Base-by-base conservation (phyloP, 2,888 invertebrate species). In the Drosophila mettleri region DNA sequence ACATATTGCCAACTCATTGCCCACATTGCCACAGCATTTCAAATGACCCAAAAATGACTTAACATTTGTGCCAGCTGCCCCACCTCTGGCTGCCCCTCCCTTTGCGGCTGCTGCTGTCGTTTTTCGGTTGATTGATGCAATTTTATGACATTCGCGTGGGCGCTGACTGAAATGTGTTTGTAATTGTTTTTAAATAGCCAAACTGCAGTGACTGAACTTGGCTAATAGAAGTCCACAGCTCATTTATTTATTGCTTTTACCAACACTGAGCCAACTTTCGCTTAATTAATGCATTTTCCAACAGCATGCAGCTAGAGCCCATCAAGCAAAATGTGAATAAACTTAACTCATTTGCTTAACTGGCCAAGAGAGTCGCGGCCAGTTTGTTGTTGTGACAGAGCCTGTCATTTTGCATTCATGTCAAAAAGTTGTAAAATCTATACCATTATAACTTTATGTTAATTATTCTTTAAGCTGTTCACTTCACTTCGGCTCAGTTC, bases 371-470 rank as follows among this genome's bases (percentile, higher is more conserved):
- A 57, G 78, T 48, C 66, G 54, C 73, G 64, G 60, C 57, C 73
- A 55, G 36, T 57, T 49, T 58, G 55, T 33, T 57, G 52, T 7
- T 49, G 22, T 73, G 76, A 77, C 86, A 74, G 36, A 24, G 46
- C 55, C 80, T 79, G 81, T 86, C 86, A 80, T 66, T 82, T 79
- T 61, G 74, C 77, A 68, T 86, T 82, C 72, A 84, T 69, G 41
- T 72, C 65, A 71, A 83, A 71, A 48, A 59, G 65, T 38, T 79
- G 71, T 83, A 74, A 82, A 88, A 63, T 70, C 49, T 77, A 53
- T 68, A 74, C 68, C 77, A 88, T 83, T 82, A 88, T 86, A 86
- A 79, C 69, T 70, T 70, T 67, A 79, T 83, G 77, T 78, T 78
- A 81, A 78, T 78, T 86, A 74, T 74, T 73, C 62, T 31, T 33